These are phyloP conservation scores for Nestor notabilis DNA, from an alignment of 2,113 vertebrate species.

Conservation along the genomic window DNA sequence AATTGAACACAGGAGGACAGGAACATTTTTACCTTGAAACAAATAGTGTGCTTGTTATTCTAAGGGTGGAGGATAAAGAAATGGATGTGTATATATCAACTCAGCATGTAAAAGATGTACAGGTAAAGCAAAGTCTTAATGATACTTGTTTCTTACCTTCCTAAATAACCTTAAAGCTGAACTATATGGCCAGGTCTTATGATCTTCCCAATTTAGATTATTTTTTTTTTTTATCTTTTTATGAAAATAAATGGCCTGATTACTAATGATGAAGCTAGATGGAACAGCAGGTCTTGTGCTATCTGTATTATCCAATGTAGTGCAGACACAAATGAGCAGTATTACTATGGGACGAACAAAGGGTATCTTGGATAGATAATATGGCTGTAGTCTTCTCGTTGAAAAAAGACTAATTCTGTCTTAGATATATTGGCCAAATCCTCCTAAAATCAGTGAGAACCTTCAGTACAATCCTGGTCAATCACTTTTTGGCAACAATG, in stretches of 20 bases:
- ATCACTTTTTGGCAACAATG: background rate
- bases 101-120: conserved; percentile 75
- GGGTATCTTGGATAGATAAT: background rate
- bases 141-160: background rate
- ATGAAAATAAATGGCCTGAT: background rate
- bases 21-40: conserved; percentile 91
- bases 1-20: conserved; percentile 81
- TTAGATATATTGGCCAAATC: background rate
- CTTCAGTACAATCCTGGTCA: background rate
- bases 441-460: background rate
- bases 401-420: background rate
- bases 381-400: background rate
- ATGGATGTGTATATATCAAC: conserved; percentile 79
- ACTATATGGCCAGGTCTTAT: background rate
- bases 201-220: background rate
- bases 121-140: conserved; percentile 65
- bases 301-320: background rate
- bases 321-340: background rate
- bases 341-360: background rate
- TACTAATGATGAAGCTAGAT: background rate
- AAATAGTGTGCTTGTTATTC: conserved; percentile 83
- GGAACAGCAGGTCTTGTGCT: background rate
- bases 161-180: background rate
- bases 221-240: background rate
- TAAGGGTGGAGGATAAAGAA: conserved; percentile 81